Evolutionary conservation across 2,113 vertebrate species (phyloP), one percentile per base, ranked within the genome.

Genomic region (Pomatostomus ruficeps): DNA sequence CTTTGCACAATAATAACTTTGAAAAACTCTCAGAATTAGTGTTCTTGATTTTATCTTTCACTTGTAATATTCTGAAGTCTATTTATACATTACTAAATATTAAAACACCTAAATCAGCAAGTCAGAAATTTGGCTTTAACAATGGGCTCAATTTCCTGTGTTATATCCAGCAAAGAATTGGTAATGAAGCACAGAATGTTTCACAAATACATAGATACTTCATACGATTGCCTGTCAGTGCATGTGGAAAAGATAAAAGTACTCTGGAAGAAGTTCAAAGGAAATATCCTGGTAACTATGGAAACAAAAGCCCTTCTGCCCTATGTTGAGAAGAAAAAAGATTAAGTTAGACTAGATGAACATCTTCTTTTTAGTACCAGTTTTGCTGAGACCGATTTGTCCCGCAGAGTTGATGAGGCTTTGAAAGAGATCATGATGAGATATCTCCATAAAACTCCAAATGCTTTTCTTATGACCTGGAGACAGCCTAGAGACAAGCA

Each of bases 161-260:
- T 80, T 83, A 66, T 16, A 79, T 72, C 54, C 77, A 79, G 33
- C 16, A 83, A 94, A 79, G 66, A 85, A 71, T 31, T 83, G 71
- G 46, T 89, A 88, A 89, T 88, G 85, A 91, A 88, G 81, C 66
- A 70, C 62, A 88, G 61, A 68, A 40, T 61, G 19, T 87, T 89
- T 93, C 87, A 78, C 80, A 89, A 89, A 91, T 87, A 84, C 67
- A 54, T 74, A 57, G 22, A 14, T 83, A 48, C 71, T 83, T 94
- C 61, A 19, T 73, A 73, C 62, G 33, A 68, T 43, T 80, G 31
- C 75, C 42, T 89, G 45, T 95, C 46, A 19, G 38, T 88, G 71
- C 96, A 95, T 93, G 81, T 95, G 93, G 93, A 91, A 97, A 72
- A 95, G 74, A 95, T 95, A 95, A 89, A 94, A 95, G 71, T 89